Evolutionary conservation across 2,113 vertebrate genomes (phyloP).

Genomic region (Verasper variegatus): DNA sequence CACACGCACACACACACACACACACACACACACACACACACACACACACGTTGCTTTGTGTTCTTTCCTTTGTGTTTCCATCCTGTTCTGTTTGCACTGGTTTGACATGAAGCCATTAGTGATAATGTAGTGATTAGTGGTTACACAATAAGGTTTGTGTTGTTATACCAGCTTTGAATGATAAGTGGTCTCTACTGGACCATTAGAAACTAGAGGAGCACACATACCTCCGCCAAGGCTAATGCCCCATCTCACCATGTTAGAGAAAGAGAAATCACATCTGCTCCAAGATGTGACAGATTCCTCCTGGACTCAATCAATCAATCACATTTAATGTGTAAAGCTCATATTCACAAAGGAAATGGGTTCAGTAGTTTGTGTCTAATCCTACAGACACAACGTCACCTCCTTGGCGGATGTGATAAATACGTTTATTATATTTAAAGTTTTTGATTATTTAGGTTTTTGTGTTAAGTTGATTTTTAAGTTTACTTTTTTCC

Average conservation of each 20-base stretch:
- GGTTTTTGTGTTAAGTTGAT: not conserved
- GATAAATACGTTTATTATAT: not conserved
- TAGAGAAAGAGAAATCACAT: too few relatives aligned
- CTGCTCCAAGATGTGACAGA: too few relatives aligned
- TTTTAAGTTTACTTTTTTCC: conserved; percentile 36
- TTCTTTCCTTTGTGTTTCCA: conserved; percentile 1
- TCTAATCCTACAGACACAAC: too few relatives aligned
- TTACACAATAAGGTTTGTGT: not conserved
- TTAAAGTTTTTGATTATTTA: not conserved
- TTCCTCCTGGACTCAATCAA: too few relatives aligned
- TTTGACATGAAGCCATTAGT: not conserved
- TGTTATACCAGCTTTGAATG: not conserved
- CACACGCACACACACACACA: not conserved
- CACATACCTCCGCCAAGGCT: too few relatives aligned
- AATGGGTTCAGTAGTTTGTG: not conserved
- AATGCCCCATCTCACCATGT: too few relatives aligned
- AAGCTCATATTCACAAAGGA: too few relatives aligned
- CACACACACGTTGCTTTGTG: not conserved
- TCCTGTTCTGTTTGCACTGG: conserved; percentile 2
- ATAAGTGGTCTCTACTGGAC: not conserved
- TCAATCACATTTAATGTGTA: too few relatives aligned
- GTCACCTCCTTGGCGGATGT: not conserved
- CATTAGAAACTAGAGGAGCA: not conserved
- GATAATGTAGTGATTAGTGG: not conserved
- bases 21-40: not conserved